Conservation (phyloP, 37 sponge, comb jelly and placozoan genomes). For the Haliclona indistincta region DNA sequence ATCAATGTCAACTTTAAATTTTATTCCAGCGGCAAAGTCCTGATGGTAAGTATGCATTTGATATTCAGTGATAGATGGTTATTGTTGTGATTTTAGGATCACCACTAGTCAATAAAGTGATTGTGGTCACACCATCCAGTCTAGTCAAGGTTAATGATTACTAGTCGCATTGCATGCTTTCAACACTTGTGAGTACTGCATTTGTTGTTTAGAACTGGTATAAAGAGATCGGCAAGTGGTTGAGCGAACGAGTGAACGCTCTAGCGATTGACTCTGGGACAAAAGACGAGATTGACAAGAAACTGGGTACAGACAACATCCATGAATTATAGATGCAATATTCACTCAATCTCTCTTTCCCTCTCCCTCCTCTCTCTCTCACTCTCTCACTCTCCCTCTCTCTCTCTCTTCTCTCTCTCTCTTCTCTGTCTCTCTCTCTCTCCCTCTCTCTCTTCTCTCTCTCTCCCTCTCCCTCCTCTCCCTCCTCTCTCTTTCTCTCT, state of each 20-base stretch:
- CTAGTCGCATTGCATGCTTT: background rate
- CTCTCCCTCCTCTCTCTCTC: background rate
- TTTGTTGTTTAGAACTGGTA: constrained; percentile 87
- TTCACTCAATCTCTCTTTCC: background rate
- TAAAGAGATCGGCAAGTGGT: constrained; percentile 95
- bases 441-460: background rate
- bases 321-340: no score
- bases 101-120: constrained; percentile 70
- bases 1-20: background rate
- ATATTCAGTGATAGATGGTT: no score
- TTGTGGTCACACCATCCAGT: constrained; percentile 94
- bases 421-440: background rate
- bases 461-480: background rate
- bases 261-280: constrained; percentile 93
- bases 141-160: constrained; percentile 84
- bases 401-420: background rate
- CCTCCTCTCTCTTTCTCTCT: background rate
- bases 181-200: background rate
- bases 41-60: constrained; percentile 25
- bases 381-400: background rate
- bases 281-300: constrained; percentile 89
- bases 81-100: no score
- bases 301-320: no score
- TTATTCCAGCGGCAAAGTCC: constrained; percentile 49
- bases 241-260: constrained; percentile 65